These are phyloP conservation scores for Cryptophagus acutangulus DNA, from an alignment of 2,888 invertebrate species.

Conservation along the genomic window DNA sequence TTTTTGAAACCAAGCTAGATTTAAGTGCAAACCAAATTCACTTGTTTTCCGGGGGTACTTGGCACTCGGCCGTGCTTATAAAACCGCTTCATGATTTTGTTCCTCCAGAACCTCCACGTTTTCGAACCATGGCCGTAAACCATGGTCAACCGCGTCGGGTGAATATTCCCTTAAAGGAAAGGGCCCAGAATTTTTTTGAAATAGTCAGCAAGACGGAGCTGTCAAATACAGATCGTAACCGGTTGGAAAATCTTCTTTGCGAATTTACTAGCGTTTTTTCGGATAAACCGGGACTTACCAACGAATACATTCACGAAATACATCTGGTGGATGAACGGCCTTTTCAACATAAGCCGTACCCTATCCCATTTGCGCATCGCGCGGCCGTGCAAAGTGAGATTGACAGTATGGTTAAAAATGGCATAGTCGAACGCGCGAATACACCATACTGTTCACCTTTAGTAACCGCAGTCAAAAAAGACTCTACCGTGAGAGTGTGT, in stretches of 20 bases:
- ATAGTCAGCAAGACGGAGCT: too few relatives aligned
- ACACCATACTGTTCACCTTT: neutral
- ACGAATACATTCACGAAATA: neutral
- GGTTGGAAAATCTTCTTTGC: neutral
- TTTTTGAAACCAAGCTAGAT: too few relatives aligned
- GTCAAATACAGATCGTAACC: neutral
- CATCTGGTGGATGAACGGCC: neutral
- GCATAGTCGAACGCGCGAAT: neutral
- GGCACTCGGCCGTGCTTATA: too few relatives aligned
- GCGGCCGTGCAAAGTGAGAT: neutral
- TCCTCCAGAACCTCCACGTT: too few relatives aligned
- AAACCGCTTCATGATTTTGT: too few relatives aligned
- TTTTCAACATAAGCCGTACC: neutral
- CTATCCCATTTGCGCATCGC: neutral
- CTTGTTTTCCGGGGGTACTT: neutral
- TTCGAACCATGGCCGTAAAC: neutral
- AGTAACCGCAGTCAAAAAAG: neutral
- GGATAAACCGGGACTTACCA: neutral
- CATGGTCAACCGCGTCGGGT: too few relatives aligned
- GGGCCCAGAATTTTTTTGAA: too few relatives aligned
- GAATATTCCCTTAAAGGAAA: neutral
- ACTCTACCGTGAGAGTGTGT: neutral
- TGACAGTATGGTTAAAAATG: neutral
- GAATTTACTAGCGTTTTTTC: neutral
- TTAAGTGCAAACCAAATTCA: too few relatives aligned